These are phyloP conservation scores for human (Homo sapiens) DNA, from an alignment of 2,113 vertebrate genomes.

Conservation along the genomic window GRCh38 chr16:64635501-64636000, in stretches of 20 bases:
- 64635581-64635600: constrained; percentile 1
- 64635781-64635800: background rate
- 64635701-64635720: background rate
- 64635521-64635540: constrained; percentile 75
- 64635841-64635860: background rate
- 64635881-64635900: background rate
- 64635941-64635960: background rate
- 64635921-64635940: background rate
- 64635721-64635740: background rate
- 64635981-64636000: background rate
- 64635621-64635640: background rate
- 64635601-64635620: background rate
- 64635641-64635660: constrained; percentile 4
- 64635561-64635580: constrained; percentile 64
- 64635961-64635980: background rate
- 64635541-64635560: constrained; percentile 79
- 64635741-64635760: constrained; percentile 4
- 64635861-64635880: background rate
- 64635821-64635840: background rate
- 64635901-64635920: background rate
- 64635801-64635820: background rate
- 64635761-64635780: background rate
- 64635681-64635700: constrained; percentile 30
- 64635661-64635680: background rate
- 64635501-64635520: constrained; percentile 80